phyloP scores from a whole-genome alignment of 2,113 vertebrate genomes.

The Ophiodon elongatus region DNA sequence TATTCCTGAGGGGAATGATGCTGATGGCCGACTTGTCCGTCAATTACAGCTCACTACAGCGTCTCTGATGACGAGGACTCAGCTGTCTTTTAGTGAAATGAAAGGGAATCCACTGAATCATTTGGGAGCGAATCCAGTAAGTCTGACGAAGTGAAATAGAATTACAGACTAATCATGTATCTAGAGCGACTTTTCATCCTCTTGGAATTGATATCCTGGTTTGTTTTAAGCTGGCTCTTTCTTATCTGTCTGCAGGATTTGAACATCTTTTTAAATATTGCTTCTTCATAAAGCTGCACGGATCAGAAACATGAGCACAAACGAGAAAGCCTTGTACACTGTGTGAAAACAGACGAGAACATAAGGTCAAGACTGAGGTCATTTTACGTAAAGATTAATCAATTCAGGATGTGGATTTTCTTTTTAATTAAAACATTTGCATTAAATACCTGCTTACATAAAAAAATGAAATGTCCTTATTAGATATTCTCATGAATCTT shows the following conservation, averaged over 20 bases:
- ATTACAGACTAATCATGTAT: constrained; percentile 27
- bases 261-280: not conserved
- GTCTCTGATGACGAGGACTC: constrained; percentile 58
- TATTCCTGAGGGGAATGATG: constrained; percentile 33
- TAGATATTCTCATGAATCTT: not conserved
- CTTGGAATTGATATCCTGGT: not conserved
- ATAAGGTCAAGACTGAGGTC: not conserved
- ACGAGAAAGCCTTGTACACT: not conserved
- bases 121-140: constrained; percentile 17
- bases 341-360: not conserved
- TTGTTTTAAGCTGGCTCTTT: not conserved
- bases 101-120: constrained; percentile 33
- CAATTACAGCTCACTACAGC: constrained; percentile 67
- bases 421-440: constrained; percentile 4
- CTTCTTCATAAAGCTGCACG: not conserved
- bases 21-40: constrained; percentile 44
- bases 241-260: not conserved
- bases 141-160: constrained; percentile 11
- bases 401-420: not conserved
- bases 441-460: not conserved
- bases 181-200: not conserved
- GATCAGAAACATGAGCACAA: not conserved
- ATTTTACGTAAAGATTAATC: not conserved
- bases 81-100: constrained; percentile 45
- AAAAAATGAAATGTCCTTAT: not conserved